These are phyloP conservation scores for Enteromius mattozi DNA, from an alignment of 2,797 vertebrate genomes.

Conservation along the genomic window DNA sequence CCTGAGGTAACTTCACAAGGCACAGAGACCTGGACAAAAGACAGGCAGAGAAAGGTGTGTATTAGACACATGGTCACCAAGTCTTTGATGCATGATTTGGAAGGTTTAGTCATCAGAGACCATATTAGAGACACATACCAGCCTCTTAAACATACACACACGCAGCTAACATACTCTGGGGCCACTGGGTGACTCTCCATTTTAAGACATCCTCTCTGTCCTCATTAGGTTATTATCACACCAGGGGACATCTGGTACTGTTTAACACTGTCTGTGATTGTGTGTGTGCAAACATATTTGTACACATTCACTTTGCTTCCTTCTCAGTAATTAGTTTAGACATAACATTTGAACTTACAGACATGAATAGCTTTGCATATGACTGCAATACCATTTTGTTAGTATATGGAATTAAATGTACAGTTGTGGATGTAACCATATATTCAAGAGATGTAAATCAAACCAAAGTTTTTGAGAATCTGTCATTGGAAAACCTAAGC, in stretches of 20 bases:
- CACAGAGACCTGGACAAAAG: conserved; percentile 41
- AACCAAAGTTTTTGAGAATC: neutral
- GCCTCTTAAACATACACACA: conserved; percentile 20
- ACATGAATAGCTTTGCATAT: neutral
- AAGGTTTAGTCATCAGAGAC: conserved; percentile 15
- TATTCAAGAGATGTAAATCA: neutral
- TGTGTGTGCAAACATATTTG: conserved; percentile 13
- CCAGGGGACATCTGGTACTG: conserved; percentile 54
- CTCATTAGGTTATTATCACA: conserved; percentile 58
- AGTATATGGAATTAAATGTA: neutral
- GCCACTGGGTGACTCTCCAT: conserved; percentile 31
- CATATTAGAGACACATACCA: neutral
- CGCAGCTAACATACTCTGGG: conserved; percentile 24
- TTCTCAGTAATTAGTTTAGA: conserved; percentile 14
- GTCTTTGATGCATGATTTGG: neutral
- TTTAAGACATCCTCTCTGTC: conserved; percentile 60
- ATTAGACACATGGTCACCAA: neutral
- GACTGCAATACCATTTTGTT: neutral
- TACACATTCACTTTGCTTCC: conserved; percentile 31
- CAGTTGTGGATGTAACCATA: neutral
- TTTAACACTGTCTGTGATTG: conserved; percentile 41
- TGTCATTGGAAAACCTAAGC: neutral
- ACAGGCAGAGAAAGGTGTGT: conserved; percentile 26
- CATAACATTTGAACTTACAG: conserved; percentile 7
- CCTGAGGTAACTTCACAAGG: conserved; percentile 39